A percentile compares a stretch with the other conserved stretches of the same genome.
Conservation (phyloP, 2,888 invertebrate species). For the Clunio marinus region DNA sequence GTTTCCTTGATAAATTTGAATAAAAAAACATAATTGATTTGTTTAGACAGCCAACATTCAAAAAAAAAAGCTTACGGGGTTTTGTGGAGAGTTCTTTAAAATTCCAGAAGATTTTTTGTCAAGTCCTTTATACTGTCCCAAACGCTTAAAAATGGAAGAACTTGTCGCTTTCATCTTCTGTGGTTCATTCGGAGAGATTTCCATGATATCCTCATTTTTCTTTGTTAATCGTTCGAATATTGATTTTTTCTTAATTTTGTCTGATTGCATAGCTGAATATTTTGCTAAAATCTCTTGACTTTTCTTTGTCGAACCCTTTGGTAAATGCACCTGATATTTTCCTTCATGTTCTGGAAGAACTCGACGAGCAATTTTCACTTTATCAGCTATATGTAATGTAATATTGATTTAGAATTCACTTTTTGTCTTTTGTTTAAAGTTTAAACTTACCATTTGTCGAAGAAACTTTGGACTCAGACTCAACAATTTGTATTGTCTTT, state of each 20-base stretch:
- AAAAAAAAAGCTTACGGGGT: constrained; percentile 41
- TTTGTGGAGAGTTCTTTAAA: constrained; percentile 45
- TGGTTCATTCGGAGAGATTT: constrained; percentile 14
- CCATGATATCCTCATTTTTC: constrained; percentile 1
- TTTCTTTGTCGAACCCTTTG: constrained; percentile 53
- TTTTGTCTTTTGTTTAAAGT: not conserved
- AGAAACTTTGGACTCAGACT: constrained; percentile 39
- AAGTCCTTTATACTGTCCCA: constrained; percentile 45
- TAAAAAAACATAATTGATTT: not conserved
- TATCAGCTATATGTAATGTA: not conserved
- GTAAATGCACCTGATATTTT: constrained; percentile 55
- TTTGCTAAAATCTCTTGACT: constrained; percentile 53
- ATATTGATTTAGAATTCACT: constrained; percentile 1
- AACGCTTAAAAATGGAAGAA: constrained; percentile 48
- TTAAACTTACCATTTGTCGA: not conserved
- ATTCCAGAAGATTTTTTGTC: constrained; percentile 44
- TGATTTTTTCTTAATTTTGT: constrained; percentile 25
- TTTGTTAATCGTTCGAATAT: constrained; percentile 21
- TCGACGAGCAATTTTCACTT: constrained; percentile 43
- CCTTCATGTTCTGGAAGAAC: constrained; percentile 56
- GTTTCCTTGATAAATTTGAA: constrained; percentile 8
- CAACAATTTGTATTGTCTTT: no score
- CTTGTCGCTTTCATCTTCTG: constrained; percentile 43
- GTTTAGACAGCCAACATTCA: not conserved
- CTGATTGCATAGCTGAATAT: constrained; percentile 44